Conservation (phyloP, 2,113 vertebrate species). For the Gnathonemus echidnorhynchus region DNA sequence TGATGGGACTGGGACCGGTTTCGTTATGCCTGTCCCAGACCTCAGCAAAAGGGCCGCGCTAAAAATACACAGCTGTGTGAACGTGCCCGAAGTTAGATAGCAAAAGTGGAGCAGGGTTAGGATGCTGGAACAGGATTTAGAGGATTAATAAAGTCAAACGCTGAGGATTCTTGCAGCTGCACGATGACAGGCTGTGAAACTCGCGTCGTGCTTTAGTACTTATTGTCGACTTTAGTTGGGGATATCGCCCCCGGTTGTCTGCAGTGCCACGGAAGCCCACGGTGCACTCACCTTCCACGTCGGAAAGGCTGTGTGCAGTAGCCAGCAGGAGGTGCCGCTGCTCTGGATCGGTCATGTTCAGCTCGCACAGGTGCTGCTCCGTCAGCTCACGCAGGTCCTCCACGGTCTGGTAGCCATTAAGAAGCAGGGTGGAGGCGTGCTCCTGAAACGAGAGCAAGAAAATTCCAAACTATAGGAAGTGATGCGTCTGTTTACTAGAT, state of each 20-base stretch:
- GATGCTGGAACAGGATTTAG: neutral
- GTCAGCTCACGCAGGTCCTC: conserved; percentile 78
- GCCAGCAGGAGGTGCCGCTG: conserved; percentile 70
- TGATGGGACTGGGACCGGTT: neutral
- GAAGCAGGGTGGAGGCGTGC: conserved; percentile 67
- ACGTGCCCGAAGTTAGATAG: neutral
- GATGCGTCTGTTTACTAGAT: neutral
- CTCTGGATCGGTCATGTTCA: conserved; percentile 78
- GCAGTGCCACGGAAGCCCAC: neutral
- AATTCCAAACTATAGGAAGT: neutral
- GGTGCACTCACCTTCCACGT: conserved; percentile 67
- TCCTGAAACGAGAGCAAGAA: conserved; percentile 55
- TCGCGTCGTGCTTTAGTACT: neutral
- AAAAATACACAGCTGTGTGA: neutral
- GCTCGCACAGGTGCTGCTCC: conserved; percentile 75
- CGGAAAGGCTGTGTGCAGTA: conserved; percentile 67
- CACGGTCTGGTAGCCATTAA: conserved; percentile 77
- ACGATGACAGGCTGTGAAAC: neutral
- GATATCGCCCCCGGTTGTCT: neutral
- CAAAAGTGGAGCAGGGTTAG: accelerated
- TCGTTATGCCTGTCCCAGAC: neutral
- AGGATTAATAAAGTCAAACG: neutral
- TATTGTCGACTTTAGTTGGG: neutral
- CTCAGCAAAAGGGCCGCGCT: neutral
- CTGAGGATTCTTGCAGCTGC: neutral